Evolutionary conservation across 2,113 vertebrate genomes (phyloP), one percentile per base, ranked within the genome.

Genomic region (Brachionichthys hirsutus): DNA sequence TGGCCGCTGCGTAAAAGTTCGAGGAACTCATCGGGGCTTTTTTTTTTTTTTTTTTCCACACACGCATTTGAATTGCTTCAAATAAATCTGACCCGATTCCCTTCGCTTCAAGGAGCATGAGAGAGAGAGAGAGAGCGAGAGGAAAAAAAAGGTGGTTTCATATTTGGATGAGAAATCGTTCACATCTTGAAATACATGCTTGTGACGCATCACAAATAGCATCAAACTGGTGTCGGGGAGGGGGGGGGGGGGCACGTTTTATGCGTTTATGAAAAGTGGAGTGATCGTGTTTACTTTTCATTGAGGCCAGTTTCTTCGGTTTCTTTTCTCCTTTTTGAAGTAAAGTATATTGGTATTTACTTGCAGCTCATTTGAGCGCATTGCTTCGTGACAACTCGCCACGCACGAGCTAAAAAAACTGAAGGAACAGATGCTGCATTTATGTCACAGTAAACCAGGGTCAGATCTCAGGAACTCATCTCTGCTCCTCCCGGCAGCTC

Each of bases 121-220:
- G 14, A 42, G 61, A 49, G 22, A 22, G 4, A 9, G 15, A 18
- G n/a, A n/a, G n/a, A n/a, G n/a, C n/a, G n/a, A n/a, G n/a, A n/a
- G 45, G 61, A 49, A 19, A 19, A 5, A 10, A 13, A 19, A 16
- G 4, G 53, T 17, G 60, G 5, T 57, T 24, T 20, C 18, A 4
- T 4, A 42, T 41, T 42, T 57, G 17, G 54, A 4, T 55, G 63
- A 68, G 34, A 18, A 55, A 40, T 24, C 46, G n/a, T 6, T 20
- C 53, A 40, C 54, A 14, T 70, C 78, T 9, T 6, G 20, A 38
- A 70, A 64, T 68, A 59, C 41, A 56, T 52, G 49, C 70, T 42
- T 18, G n/a, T 65, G 78, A 76, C 54, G 78, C 55, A 54, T 53
- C 38, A 36, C 3, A 19, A 63, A 13, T 14, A 12, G 51, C 54